phyloP scores from a whole-genome alignment of 2,113 vertebrate genomes.

The Ginglymostoma cirratum region DNA sequence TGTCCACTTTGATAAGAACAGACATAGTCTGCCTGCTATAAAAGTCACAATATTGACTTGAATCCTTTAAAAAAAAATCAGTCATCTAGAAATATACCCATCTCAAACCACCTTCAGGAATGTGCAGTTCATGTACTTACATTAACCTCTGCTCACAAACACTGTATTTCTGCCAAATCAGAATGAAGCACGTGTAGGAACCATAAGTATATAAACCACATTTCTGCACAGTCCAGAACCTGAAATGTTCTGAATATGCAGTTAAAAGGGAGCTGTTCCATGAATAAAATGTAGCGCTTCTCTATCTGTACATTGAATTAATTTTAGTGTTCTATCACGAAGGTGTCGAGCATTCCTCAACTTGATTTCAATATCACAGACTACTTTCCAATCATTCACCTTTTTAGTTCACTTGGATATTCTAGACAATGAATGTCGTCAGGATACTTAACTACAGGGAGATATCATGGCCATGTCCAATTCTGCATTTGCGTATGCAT shows the following conservation, averaged over 20 bases:
- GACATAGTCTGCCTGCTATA: not conserved
- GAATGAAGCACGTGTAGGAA: not conserved
- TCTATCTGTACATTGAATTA: not conserved
- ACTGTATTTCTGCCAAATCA: not conserved
- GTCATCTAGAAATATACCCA: not conserved
- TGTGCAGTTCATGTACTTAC: not conserved
- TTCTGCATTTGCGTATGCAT: not conserved
- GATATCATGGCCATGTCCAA: not conserved
- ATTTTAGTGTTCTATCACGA: not conserved
- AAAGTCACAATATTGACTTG: not conserved
- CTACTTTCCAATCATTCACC: not conserved
- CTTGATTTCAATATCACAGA: not conserved
- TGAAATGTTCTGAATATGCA: not conserved
- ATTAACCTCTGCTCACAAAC: not conserved
- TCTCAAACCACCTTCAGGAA: constrained; percentile 3
- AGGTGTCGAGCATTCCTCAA: not conserved
- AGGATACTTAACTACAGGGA: not conserved
- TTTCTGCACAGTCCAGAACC: not conserved
- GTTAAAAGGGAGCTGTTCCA: not conserved
- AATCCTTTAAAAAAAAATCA: too few species aligned
- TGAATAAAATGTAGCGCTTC: not conserved
- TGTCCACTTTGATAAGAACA: not conserved
- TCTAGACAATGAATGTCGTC: not conserved
- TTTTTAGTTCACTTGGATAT: not conserved
- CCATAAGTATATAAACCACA: not conserved